A percentile compares a stretch with the other conserved stretches of the same genome.
These are phyloP conservation scores for Turnix velox DNA, from an alignment of 2,113 vertebrate species.

Conservation along the genomic window DNA sequence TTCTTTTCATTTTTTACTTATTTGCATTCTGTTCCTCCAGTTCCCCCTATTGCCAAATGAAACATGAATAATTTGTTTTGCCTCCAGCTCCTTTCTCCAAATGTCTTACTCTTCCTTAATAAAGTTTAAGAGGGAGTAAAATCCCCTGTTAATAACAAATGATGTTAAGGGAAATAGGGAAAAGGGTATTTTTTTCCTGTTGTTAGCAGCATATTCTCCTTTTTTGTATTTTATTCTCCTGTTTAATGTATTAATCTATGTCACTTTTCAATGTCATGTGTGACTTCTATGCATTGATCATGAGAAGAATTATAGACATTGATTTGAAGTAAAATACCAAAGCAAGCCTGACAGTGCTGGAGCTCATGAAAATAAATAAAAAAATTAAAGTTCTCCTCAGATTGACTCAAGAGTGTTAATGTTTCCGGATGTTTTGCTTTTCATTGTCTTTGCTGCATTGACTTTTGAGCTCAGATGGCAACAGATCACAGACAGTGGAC, in stretches of 20 bases:
- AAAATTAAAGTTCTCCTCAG: neutral
- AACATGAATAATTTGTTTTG: neutral
- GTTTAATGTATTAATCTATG: neutral
- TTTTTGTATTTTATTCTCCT: neutral
- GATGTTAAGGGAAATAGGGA: neutral
- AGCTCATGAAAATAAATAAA: neutral
- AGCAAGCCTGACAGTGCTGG: neutral
- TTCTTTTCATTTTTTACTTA: neutral
- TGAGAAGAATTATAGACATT: neutral
- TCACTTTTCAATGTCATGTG: neutral
- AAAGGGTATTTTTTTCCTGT: neutral
- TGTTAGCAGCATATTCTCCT: neutral
- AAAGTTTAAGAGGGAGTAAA: neutral
- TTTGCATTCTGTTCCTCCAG: neutral
- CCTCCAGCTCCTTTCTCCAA: neutral
- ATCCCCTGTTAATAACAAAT: fast-evolving
- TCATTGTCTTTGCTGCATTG: neutral
- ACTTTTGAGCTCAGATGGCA: neutral
- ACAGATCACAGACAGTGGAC: neutral
- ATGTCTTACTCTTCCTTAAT: neutral
- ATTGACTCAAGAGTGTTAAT: neutral
- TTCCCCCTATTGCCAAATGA: neutral
- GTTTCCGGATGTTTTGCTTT: neutral
- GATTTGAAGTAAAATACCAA: neutral
- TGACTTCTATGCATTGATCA: neutral